Base-by-base conservation (phyloP, 2,113 vertebrate genomes). In the Anoplopoma fimbria region DNA sequence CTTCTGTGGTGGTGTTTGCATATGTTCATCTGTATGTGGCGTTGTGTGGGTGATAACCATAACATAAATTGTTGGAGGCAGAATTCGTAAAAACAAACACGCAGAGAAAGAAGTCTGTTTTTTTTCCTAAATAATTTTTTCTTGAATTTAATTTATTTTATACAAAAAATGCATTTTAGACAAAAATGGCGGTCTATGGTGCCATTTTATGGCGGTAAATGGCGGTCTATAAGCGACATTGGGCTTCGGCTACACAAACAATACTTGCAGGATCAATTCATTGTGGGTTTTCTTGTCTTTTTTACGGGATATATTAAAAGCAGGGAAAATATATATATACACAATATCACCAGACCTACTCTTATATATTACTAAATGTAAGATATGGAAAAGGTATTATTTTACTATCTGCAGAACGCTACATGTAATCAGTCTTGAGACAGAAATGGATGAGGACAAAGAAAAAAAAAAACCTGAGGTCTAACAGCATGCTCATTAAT, bases 1-100 rank as follows among this genome's bases (percentile, higher is more conserved):
- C 7, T 14, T 27, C 57, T n/a, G 40, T 63, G 31, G 17, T 27
- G 36, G 42, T 69, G 38, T 51, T 12, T 40, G 69, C 42, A 33
- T 75, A 27, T 63, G 53, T 76, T 74, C 38, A 42, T 74, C n/a
- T 81, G 40, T 64, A 36, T 71, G 72, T 65, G 67, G 31, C n/a
- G 47, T 49, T 40, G 47, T 74, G 62, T 73, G 61, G 34, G 45
- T 33, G 61, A 62, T 51, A 55, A 61, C 4, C 15, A 49, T 42
- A 29, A 19, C 60, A 67, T 62, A 38, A 73, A 72, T n/a, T 12
- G 31, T 36, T 21, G 58, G 33, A 63, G 10, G n/a, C 23, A 27
- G 27, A 58, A 57, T 33, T 73, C 6, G 60, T 36, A 55, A 34
- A 65, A 23, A 40, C 31, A 75, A 64, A 53, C 9, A 2, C 0